Conservation (phyloP, 2,888 invertebrate species). For the Stramonita haemastoma region DNA sequence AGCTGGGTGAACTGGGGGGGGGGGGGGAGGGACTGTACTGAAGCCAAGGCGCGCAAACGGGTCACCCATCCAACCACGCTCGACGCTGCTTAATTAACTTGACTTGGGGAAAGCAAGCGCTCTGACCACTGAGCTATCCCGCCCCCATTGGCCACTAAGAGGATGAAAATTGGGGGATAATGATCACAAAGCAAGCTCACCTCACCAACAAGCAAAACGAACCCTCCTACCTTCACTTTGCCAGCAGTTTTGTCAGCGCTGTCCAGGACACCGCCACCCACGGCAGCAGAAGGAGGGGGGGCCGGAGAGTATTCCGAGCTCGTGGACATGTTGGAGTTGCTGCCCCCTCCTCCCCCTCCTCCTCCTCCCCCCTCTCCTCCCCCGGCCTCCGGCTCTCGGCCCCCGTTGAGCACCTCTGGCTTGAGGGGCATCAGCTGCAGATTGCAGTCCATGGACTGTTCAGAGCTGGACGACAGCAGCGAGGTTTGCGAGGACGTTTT, state of each 20-base stretch:
- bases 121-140: no score
- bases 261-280: neutral
- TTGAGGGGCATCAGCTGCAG: neutral
- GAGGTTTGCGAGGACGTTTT: slow-evolving; percentile 69
- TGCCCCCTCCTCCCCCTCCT: slow-evolving; percentile 58
- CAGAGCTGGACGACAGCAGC: slow-evolving; percentile 68
- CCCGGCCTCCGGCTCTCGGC: slow-evolving; percentile 53
- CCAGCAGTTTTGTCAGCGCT: neutral
- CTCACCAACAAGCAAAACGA: neutral
- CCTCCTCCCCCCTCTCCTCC: slow-evolving; percentile 53
- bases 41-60: no score
- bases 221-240: slow-evolving; percentile 11
- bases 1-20: no score
- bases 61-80: no score
- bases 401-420: slow-evolving; percentile 52
- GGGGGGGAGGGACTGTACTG: no score
- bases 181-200: no score
- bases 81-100: no score
- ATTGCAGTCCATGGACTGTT: slow-evolving; percentile 55
- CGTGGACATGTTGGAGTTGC: slow-evolving; percentile 68
- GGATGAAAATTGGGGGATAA: no score
- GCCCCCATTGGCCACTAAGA: no score
- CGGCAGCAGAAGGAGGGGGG: slow-evolving; percentile 48
- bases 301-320: slow-evolving; percentile 66
- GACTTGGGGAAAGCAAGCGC: no score